Conservation (phyloP, 53 echinoderm and acorn worm genomes). For the Crossaster papposus region DNA sequence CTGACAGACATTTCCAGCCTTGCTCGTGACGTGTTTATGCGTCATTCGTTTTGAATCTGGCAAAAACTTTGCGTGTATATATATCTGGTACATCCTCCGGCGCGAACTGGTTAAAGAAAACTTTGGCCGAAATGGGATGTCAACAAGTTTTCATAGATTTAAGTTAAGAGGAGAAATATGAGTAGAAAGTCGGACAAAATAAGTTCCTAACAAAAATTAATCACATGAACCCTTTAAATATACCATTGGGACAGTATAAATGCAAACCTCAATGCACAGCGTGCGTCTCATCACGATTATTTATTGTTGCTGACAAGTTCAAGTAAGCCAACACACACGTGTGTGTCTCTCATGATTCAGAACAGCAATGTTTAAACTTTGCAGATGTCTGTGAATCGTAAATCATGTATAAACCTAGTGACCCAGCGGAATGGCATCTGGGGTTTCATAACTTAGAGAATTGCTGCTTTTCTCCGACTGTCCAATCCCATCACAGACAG, state of each 20-base stretch:
- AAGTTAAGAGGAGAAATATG: too few species aligned
- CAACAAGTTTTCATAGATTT: too few species aligned
- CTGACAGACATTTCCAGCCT: too few species aligned
- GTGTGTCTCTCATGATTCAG: not conserved
- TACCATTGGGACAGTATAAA: not conserved
- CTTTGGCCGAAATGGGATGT: too few species aligned
- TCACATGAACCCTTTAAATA: too few species aligned
- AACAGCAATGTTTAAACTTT: not conserved
- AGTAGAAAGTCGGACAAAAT: too few species aligned
- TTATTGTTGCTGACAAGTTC: slow-evolving; percentile 9
- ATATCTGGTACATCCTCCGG: too few species aligned
- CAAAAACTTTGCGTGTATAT: too few species aligned
- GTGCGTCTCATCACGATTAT: not conserved
- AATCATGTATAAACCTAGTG: not conserved
- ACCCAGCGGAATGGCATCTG: not conserved
- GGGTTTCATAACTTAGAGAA: not conserved
- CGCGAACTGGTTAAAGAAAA: too few species aligned
- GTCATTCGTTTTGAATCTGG: too few species aligned
- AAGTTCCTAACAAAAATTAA: too few species aligned
- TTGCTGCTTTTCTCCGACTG: not conserved
- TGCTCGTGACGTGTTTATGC: too few species aligned
- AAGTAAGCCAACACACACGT: not conserved
- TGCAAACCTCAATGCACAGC: not conserved
- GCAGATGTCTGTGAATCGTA: slow-evolving; percentile 9
- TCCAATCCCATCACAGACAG: not conserved